Conservation (phyloP, 2,797 vertebrate species). For the Champsocephalus gunnari region DNA sequence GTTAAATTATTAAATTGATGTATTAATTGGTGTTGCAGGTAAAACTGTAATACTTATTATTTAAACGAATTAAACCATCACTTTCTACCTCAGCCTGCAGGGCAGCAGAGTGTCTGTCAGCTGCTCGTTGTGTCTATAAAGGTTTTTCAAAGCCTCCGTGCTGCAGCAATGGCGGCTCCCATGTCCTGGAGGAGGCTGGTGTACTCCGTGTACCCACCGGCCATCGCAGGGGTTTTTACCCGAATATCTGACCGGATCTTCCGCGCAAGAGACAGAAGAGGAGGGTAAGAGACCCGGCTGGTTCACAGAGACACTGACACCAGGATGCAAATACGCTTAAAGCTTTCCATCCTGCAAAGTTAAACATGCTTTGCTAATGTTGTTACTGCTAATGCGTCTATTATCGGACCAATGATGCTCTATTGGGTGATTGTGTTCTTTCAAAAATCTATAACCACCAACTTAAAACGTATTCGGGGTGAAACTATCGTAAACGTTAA, state of each 20-base stretch:
- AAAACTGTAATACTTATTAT: background rate
- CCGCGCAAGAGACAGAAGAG: constrained; percentile 79
- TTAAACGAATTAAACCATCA: background rate
- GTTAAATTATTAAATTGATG: background rate
- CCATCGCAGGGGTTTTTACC: constrained; percentile 79
- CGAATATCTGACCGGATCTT: constrained; percentile 82
- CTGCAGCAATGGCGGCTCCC: constrained; percentile 84
- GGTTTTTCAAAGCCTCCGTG: constrained; percentile 70
- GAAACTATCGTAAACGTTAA: background rate
- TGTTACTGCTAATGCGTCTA: constrained; percentile 8
- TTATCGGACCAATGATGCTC: background rate
- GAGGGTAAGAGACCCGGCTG: constrained; percentile 76
- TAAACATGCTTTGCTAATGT: constrained; percentile 21
- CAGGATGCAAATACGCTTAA: background rate
- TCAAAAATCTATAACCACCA: background rate
- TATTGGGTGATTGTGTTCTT: background rate
- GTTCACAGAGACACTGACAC: background rate
- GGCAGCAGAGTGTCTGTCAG: constrained; percentile 1
- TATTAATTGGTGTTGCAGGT: background rate
- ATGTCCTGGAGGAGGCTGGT: constrained; percentile 85
- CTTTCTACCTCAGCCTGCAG: background rate
- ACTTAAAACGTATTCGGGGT: accelerated
- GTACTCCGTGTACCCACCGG: constrained; percentile 79
- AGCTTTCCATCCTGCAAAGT: background rate
- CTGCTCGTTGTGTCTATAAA: constrained; percentile 71